Conservation (phyloP, 2,113 vertebrate genomes). For the Syngnathus typhle region DNA sequence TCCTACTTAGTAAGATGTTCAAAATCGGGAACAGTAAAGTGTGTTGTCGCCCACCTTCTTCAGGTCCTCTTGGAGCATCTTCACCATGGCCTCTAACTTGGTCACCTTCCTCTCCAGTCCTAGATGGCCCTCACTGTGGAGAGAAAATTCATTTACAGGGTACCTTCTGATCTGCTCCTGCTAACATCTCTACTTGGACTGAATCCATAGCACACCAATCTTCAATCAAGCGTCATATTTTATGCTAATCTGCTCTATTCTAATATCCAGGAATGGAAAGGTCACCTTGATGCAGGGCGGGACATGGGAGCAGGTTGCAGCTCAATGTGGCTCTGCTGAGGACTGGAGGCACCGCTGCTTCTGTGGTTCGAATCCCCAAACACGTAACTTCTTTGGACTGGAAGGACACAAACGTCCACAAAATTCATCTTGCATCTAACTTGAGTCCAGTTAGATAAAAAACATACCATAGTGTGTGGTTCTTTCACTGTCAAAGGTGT, state of each 20-base stretch:
- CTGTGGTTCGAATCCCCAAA: conserved; percentile 88
- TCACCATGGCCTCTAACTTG: conserved; percentile 91
- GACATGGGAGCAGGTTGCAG: conserved; percentile 79
- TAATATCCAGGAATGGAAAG: neutral
- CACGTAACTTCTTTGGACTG: conserved; percentile 91
- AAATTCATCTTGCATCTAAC: neutral
- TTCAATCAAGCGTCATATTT: neutral
- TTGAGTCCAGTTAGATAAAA: neutral
- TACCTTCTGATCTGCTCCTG: neutral
- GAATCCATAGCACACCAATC: neutral
- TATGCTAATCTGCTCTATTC: neutral
- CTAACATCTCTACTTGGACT: neutral
- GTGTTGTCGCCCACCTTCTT: conserved; percentile 80
- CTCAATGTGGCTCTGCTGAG: conserved; percentile 79
- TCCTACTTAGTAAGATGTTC: too few relatives aligned
- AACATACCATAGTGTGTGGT: conserved; percentile 57
- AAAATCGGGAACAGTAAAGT: neutral
- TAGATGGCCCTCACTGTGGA: conserved; percentile 82
- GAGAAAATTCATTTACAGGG: too few relatives aligned
- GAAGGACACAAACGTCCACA: neutral
- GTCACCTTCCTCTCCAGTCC: conserved; percentile 91
- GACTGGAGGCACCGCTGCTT: conserved; percentile 79
- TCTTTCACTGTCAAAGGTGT: conserved; percentile 86
- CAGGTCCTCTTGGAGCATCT: conserved; percentile 91
- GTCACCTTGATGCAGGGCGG: conserved; percentile 81